Base-by-base conservation (phyloP, 2,797 vertebrate species). In the Xyrichtys novacula region DNA sequence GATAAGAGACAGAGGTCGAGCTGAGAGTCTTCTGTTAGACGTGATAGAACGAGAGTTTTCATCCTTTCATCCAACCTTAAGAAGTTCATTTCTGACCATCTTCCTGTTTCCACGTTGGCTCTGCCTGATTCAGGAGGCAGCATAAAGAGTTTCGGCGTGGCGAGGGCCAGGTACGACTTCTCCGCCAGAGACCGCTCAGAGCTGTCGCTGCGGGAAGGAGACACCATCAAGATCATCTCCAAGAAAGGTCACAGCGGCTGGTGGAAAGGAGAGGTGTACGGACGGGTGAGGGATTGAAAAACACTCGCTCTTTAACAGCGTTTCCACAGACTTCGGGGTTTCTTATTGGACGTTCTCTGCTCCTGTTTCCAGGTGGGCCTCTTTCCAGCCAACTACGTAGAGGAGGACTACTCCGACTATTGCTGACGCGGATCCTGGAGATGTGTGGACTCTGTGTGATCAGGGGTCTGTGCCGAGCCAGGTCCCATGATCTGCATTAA, bases 241-340 rank as follows among this genome's bases (percentile, higher is more conserved):
- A 98, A 96, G 90, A 98, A 96, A 70, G 94, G 95, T 1, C 94
- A 95, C 52, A 95, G 88, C 0, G 97, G 97, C 56, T 98, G 97
- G 97, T 98, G 96, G 97, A 96, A 94, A 76, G 97, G 97, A 44
- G 97, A 98, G 76, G 95, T 98, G 70, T 98, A 98, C 0, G 97
- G 97, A 40, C 89, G 95, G 95, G 97, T 98, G 80, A 92, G 87
- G 19, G 44, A 31, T 16, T 2, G 3, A 20, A 6, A 34, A 54
- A 71, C 40, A 38, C 11, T 6, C 14, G 16, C 47, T 42, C 23
- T 7, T 0, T 1, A 7, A 56, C 12, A 10, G 16, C 26, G 23
- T 10, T 22, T 8, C 40, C 4, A 23, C 14, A 15, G 22, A 4
- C 22, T 31, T 47, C 20, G 0, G 65, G 14, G 40, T 1, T 0